Evolutionary conservation across 2,888 invertebrate species (phyloP).

Genomic region (Trachelus stipa): DNA sequence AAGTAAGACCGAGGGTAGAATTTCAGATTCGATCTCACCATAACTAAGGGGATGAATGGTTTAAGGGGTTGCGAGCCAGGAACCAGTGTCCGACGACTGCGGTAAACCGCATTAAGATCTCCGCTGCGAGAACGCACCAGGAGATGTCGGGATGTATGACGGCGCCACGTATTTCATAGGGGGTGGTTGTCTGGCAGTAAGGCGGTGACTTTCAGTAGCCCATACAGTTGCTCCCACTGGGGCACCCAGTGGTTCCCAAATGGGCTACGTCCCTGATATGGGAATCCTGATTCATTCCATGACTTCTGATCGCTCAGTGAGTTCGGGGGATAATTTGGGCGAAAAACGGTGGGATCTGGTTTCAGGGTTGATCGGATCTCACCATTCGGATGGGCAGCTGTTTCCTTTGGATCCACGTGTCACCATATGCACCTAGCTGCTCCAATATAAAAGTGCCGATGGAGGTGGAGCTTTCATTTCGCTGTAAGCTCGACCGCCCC

Average conservation of each 20-base stretch:
- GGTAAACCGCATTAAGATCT: neutral
- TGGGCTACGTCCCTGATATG: neutral
- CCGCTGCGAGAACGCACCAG: neutral
- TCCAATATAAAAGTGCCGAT: constrained; percentile 50
- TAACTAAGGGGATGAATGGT: neutral
- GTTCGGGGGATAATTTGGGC: constrained; percentile 39
- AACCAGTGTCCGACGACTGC: neutral
- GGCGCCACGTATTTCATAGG: constrained; percentile 4
- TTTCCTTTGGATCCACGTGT: constrained; percentile 59
- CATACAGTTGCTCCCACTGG: neutral
- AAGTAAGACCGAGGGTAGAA: neutral
- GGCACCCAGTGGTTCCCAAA: neutral
- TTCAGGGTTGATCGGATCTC: constrained; percentile 11
- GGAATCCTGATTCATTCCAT: neutral
- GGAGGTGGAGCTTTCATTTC: constrained; percentile 53
- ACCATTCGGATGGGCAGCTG: constrained; percentile 42
- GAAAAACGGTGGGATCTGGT: constrained; percentile 35
- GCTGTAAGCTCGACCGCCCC: constrained; percentile 51
- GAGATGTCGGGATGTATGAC: neutral
- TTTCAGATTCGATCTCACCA: neutral
- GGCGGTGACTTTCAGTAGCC: neutral
- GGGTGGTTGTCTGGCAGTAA: neutral
- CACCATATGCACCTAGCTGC: constrained; percentile 44
- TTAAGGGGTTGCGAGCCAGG: neutral
- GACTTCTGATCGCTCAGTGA: neutral